Conservation (phyloP, 2,888 invertebrate species). For the Buathra laborator region DNA sequence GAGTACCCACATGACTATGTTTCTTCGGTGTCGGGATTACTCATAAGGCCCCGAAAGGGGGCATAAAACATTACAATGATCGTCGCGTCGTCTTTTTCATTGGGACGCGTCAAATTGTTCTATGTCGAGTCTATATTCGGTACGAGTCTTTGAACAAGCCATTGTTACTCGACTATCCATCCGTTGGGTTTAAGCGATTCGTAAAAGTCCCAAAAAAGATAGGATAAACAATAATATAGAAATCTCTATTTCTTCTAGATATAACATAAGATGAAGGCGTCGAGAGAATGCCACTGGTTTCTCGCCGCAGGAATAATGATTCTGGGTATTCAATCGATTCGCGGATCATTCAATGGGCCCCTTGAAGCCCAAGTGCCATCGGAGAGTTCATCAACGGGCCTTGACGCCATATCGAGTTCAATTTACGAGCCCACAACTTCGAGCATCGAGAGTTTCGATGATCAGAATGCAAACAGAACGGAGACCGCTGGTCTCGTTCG, state of each 20-base stretch:
- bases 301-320: slow-evolving; percentile 76
- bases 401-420: slow-evolving; percentile 48
- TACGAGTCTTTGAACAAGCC: no score
- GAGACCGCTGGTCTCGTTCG: slow-evolving; percentile 65
- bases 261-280: slow-evolving; percentile 80
- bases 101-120: no score
- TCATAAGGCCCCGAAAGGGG: neutral
- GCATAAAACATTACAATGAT: neutral
- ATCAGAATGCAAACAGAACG: slow-evolving; percentile 57
- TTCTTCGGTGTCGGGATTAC: neutral
- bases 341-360: slow-evolving; percentile 54
- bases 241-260: slow-evolving; percentile 54
- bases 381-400: slow-evolving; percentile 35
- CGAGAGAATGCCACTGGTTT: slow-evolving; percentile 79
- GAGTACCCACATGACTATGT: neutral
- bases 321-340: slow-evolving; percentile 60
- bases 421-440: slow-evolving; percentile 5
- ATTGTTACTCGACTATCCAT: neutral
- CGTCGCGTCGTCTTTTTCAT: neutral
- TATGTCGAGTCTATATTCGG: no score
- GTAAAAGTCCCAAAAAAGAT: neutral
- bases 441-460: slow-evolving; percentile 16
- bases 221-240: neutral
- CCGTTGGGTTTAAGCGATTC: neutral
- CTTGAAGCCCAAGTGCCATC: slow-evolving; percentile 56